These are phyloP conservation scores for Geococcyx californianus DNA, from an alignment of 2,113 vertebrate genomes.

Conservation along the genomic window DNA sequence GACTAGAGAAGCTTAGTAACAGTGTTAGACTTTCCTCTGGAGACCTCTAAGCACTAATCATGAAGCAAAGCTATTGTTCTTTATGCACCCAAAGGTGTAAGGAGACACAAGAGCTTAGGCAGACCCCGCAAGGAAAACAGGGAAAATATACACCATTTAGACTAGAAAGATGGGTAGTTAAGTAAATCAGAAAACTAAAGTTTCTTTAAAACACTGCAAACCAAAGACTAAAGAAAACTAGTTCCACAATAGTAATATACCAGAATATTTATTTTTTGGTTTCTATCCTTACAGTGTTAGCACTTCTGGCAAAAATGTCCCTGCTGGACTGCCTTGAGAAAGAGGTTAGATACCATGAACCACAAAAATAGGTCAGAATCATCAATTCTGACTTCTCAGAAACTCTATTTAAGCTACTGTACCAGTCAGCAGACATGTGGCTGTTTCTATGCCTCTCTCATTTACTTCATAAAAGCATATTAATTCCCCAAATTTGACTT, in stretches of 20 bases:
- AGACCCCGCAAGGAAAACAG: not conserved
- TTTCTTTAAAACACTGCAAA: not conserved
- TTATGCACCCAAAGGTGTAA: not conserved
- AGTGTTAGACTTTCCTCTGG: not conserved
- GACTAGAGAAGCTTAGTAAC: not conserved
- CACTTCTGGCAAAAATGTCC: not conserved
- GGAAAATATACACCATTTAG: not conserved
- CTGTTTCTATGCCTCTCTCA: not conserved
- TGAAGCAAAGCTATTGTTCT: not conserved
- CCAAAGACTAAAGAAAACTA: not conserved
- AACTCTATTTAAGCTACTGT: not conserved
- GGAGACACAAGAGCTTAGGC: not conserved
- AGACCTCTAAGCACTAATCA: not conserved
- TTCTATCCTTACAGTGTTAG: not conserved
- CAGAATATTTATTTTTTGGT: not conserved
- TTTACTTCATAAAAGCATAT: constrained; percentile 7
- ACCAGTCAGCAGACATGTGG: not conserved
- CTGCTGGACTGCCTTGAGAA: not conserved
- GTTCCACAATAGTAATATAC: not conserved
- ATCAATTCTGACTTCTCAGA: constrained; percentile 8
- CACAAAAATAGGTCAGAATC: constrained; percentile 11
- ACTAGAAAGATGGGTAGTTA: not conserved
- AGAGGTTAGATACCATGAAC: not conserved
- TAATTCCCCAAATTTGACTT: constrained; percentile 40
- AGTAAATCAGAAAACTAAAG: not conserved